A percentile compares a stretch with the other conserved stretches of the same genome.
phyloP scores from a whole-genome alignment of 92 coral and sea anemone species.

The Parazoanthus swiftii region DNA sequence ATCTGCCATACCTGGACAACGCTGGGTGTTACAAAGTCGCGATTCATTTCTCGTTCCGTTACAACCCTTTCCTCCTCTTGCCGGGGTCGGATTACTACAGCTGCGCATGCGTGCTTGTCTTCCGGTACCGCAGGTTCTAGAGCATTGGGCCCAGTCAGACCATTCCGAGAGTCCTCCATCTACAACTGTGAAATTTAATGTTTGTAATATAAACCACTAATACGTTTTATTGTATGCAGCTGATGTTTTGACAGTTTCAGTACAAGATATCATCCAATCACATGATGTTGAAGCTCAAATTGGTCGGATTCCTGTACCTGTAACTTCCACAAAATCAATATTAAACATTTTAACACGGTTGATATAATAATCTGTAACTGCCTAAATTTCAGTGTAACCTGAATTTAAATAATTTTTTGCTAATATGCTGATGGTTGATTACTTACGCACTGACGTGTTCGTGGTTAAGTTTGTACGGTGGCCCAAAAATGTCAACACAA shows the following conservation, averaged over 20 bases:
- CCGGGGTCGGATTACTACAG: slow-evolving; percentile 12
- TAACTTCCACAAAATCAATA: no score
- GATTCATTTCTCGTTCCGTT: slow-evolving; percentile 25
- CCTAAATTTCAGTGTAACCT: no score
- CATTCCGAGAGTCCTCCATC: slow-evolving; percentile 5
- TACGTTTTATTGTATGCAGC: background rate
- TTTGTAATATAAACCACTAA: background rate
- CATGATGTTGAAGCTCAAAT: no score
- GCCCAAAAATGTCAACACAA: no score
- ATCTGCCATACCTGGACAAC: background rate
- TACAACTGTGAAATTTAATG: background rate
- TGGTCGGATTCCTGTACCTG: no score
- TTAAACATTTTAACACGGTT: no score
- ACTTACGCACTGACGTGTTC: no score
- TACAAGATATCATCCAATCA: background rate
- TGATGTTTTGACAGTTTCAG: no score
- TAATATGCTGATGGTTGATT: no score
- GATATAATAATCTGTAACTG: no score
- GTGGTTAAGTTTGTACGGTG: no score
- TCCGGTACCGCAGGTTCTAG: slow-evolving; percentile 3
- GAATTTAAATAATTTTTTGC: no score
- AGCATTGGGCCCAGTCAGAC: slow-evolving; percentile 15
- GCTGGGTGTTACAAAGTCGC: background rate
- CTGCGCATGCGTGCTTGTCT: slow-evolving; percentile 1
- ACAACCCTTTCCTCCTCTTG: slow-evolving; percentile 3